Base-by-base conservation (phyloP, 2,797 vertebrate species). In the Microhierax caerulescens region DNA sequence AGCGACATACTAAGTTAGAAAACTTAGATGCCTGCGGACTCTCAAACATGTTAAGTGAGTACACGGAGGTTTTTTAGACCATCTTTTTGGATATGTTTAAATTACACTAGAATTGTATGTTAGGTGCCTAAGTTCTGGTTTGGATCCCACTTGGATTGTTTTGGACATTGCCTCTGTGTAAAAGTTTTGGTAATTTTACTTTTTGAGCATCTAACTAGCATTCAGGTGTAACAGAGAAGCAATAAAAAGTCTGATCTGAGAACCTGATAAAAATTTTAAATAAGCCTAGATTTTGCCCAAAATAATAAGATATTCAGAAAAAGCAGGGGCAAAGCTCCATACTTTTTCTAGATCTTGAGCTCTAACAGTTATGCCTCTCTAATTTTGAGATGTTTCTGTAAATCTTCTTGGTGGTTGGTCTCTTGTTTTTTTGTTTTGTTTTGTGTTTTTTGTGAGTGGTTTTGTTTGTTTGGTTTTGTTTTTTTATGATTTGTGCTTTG, bases 261-360 rank as follows among this genome's bases (percentile, higher is more conserved):
- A 60, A 84, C 13, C 21, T 25, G 11, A 61, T 23, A n/a, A 32
- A 80, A 63, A 22, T 15, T 39, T 76, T 50, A 86, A 88, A 50
- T 50, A 36, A 60, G 9, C 5, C 45, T 73, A 84, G 13, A 22
- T 76, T 95, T 93, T 88, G 85, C 9, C 5, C 5, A 4, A 85
- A 84, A 63, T 22, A 68, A 19, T 13, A 80, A 86, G 14, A 50
- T n/a, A 18, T 12, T 22, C 2, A 32, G 15, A 80, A 86, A 88
- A 74, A 4, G 2, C 20, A 28, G 11, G 12, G 14, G 4, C 0
- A 27, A 50, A 60, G 6, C 0, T 0, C 0, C 19, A 34, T 30
- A 25, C 8, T 45, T 50, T 63, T 69, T 80, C 57, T 25, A 56
- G 36, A 47, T 21, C 4, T 32, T 47, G 37, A 70, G 3, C 6